Conservation (phyloP, 2,113 vertebrate genomes). For the Albula goreensis region DNA sequence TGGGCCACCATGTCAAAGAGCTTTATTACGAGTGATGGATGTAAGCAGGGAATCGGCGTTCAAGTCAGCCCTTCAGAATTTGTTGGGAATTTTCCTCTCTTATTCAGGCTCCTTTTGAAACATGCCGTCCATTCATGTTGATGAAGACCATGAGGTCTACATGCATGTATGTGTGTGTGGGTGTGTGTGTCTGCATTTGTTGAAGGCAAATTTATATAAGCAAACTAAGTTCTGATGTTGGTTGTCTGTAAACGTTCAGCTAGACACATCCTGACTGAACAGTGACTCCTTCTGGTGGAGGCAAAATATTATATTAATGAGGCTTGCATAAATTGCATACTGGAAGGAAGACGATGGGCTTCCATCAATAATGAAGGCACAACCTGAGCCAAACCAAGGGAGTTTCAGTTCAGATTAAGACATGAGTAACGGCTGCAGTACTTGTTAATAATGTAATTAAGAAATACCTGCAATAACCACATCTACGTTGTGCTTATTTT, state of each 20-base stretch:
- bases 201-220: conserved; percentile 47
- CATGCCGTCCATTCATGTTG: conserved; percentile 39
- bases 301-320: not conserved
- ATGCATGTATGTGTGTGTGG: not conserved
- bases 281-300: conserved; percentile 35
- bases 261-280: conserved; percentile 54
- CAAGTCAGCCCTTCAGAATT: conserved; percentile 40
- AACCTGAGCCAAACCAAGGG: not conserved
- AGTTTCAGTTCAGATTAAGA: not conserved
- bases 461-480: not conserved
- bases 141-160: conserved; percentile 5
- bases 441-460: conserved; percentile 2
- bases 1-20: conserved; percentile 23
- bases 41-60: conserved; percentile 25
- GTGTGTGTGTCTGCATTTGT: not conserved
- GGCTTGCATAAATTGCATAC: not conserved
- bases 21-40: conserved; percentile 33
- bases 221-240: conserved; percentile 66
- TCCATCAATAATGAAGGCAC: not conserved
- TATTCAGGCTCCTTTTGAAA: conserved; percentile 49
- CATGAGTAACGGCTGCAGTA: not conserved
- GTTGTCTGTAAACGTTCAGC: conserved; percentile 55
- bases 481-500: not conserved
- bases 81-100: conserved; percentile 33
- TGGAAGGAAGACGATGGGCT: not conserved